Evolutionary conservation across 2,113 vertebrate species (phyloP), one percentile per base, ranked within the genome.

Genomic region (Gallinago undulata): DNA sequence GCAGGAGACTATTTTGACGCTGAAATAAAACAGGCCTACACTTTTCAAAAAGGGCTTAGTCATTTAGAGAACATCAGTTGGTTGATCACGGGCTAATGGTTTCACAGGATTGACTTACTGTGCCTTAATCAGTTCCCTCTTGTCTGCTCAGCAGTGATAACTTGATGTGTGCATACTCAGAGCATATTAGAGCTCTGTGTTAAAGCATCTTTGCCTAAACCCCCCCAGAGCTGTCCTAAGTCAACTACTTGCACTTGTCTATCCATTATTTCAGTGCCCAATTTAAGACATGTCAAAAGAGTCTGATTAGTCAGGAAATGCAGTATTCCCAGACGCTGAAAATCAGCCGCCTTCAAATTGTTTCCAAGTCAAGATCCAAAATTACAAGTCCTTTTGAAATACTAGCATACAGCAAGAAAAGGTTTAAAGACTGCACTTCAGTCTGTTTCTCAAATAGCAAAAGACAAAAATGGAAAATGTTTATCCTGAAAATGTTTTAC

Each of bases 301-400:
- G 31, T 30, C 80, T 95, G 94, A 92, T 95, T 92, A 96, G 68
- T 76, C 86, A 91, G 90, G 93, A 96, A 90, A 39, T 6, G 15
- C 60, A 92, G 50, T 69, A 48, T 47, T 89, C 69, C 53, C 84
- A 89, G 91, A 3, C 77, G 47, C 2, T 10, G 74, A 89, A 93
- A 93, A 95, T 89, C 84, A 94, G 80, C 23, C 0, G 30, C 57
- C 88, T 69, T 89, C 45, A 84, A 84, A 90, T 66, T 68, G 86
- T 89, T 82, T 94, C 90, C 93, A 84, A 92, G 90, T 73, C 79
- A 82, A 83, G 63, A 93, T 70, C 37, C 64, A 76, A 95, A 97
- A 95, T 95, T 91, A 89, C 55, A 62, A 94, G 80, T 50, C 76
- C 35, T 90, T 96, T 90, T 82, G 73, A 96, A 96, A 91, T 67